Evolutionary conservation across 2,888 invertebrate species (phyloP).

Genomic region (Podabrus alpinus): DNA sequence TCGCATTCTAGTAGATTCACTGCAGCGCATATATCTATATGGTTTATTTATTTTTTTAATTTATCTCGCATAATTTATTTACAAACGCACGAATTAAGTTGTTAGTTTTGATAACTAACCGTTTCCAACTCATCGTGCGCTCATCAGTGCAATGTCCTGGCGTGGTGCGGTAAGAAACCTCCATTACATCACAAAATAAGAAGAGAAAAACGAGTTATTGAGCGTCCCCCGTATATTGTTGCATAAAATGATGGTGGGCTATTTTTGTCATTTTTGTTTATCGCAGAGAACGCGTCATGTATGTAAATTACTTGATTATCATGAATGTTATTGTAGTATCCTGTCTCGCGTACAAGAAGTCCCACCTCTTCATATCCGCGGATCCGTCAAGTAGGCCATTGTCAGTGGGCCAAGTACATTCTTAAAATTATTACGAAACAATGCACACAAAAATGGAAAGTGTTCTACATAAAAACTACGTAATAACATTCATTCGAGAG

Average conservation of each 20-base stretch:
- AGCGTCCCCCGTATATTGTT: neutral
- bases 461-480: slow-evolving; percentile 40
- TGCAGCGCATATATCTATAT: neutral
- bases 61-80: no score
- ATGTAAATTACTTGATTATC: slow-evolving; percentile 30
- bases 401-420: slow-evolving; percentile 54
- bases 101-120: no score
- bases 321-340: slow-evolving; percentile 31
- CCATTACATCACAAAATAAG: no score
- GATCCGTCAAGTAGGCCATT: slow-evolving; percentile 51
- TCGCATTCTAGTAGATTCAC: neutral
- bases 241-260: neutral
- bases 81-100: no score
- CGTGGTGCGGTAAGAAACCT: no score
- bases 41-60: neutral
- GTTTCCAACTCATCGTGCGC: no score
- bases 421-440: slow-evolving; percentile 44
- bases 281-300: slow-evolving; percentile 17
- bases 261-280: neutral
- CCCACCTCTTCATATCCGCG: slow-evolving; percentile 25
- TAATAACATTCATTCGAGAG: slow-evolving; percentile 13
- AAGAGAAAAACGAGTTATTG: neutral
- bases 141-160: no score
- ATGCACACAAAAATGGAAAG: slow-evolving; percentile 50
- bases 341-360: slow-evolving; percentile 33